These are phyloP conservation scores for Alentia gelatinosa DNA, from an alignment of 2,888 invertebrate species.

Conservation along the genomic window DNA sequence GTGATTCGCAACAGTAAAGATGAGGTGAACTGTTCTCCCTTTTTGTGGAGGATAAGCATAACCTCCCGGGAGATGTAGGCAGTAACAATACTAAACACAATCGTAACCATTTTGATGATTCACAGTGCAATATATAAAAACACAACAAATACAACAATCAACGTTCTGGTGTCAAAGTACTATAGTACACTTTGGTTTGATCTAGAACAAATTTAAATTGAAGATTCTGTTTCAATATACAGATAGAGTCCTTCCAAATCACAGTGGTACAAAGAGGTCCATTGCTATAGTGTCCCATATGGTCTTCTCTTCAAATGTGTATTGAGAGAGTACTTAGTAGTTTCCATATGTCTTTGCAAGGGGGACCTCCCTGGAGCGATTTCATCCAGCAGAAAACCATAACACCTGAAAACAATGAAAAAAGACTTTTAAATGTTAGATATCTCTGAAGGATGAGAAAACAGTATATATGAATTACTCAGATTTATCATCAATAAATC, in stretches of 20 bases:
- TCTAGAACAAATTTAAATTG: background rate
- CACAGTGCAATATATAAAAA: background rate
- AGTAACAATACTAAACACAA: conserved; percentile 1
- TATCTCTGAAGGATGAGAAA: too few relatives aligned
- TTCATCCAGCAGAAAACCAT: too few relatives aligned
- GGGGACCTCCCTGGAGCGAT: too few relatives aligned
- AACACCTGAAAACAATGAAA: too few relatives aligned
- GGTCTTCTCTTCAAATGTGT: too few relatives aligned
- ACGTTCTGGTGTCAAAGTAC: background rate
- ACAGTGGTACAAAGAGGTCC: background rate
- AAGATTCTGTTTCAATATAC: background rate
- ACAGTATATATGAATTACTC: too few relatives aligned
- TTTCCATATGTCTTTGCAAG: too few relatives aligned
- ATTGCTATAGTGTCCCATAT: background rate
- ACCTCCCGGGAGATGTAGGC: background rate
- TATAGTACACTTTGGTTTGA: background rate
- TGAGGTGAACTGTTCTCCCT: conserved; percentile 17
- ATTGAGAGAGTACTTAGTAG: too few relatives aligned
- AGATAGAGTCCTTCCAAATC: background rate
- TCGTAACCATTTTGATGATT: background rate
- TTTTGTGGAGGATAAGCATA: conserved; percentile 4
- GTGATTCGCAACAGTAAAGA: background rate
- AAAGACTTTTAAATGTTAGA: too few relatives aligned
- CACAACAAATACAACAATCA: background rate
- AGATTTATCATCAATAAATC: too few relatives aligned